A percentile compares a stretch with the other conserved stretches of the same genome.
These are phyloP conservation scores for Agriopis leucophaearia DNA, from an alignment of 2,888 invertebrate species.

Conservation along the genomic window DNA sequence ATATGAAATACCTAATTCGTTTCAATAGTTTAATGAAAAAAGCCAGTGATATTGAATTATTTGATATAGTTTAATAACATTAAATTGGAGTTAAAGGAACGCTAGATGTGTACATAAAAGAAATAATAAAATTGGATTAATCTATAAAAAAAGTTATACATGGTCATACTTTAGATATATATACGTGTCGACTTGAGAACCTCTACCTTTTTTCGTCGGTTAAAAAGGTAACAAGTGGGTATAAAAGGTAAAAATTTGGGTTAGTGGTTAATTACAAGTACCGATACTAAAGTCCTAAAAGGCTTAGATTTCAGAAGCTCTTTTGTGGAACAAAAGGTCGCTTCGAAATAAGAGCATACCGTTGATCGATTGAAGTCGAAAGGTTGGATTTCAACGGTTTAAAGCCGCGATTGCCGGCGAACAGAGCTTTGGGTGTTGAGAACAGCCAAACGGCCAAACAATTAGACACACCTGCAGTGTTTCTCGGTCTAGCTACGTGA, in stretches of 20 bases:
- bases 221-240: too few species aligned
- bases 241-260: background rate
- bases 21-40: background rate
- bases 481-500: slow-evolving; percentile 32
- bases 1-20: background rate
- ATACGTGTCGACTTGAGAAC: too few species aligned
- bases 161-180: too few species aligned
- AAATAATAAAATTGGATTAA: too few species aligned
- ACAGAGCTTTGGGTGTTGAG: slow-evolving; percentile 37
- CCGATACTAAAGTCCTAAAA: slow-evolving; percentile 16
- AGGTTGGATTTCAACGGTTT: slow-evolving; percentile 39
- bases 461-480: slow-evolving; percentile 46
- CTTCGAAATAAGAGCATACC: slow-evolving; percentile 31
- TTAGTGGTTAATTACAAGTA: slow-evolving; percentile 10
- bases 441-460: slow-evolving; percentile 36
- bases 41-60: background rate
- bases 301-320: slow-evolving; percentile 27
- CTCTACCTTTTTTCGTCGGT: too few species aligned
- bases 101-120: too few species aligned
- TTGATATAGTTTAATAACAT: too few species aligned
- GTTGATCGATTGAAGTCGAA: slow-evolving; percentile 40
- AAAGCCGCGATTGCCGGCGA: slow-evolving; percentile 33
- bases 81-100: too few species aligned
- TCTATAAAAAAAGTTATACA: too few species aligned
- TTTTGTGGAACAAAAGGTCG: slow-evolving; percentile 26